These are phyloP conservation scores for Turritopsis rubra DNA, from an alignment of 30 jellyfish, hydroid and myxozoan species.

Conservation along the genomic window DNA sequence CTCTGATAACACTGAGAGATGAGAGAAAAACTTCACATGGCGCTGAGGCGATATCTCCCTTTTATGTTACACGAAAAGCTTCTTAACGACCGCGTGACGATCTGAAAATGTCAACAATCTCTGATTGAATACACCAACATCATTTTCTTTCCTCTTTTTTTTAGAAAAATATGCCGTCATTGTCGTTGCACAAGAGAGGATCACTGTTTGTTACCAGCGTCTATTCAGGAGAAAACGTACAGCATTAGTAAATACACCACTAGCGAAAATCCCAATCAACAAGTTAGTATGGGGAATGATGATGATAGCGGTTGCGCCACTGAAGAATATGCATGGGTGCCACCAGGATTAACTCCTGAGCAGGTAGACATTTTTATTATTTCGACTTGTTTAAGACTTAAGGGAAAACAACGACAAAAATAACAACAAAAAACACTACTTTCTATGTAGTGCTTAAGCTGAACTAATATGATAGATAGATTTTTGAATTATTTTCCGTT, in stretches of 20 bases:
- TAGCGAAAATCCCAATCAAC: conserved; percentile 26
- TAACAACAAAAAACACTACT: background rate
- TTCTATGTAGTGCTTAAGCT: background rate
- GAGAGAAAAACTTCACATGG: background rate
- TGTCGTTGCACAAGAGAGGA: conserved; percentile 93
- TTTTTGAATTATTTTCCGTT: too few relatives aligned
- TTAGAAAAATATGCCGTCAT: conserved; percentile 74
- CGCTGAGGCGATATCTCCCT: background rate
- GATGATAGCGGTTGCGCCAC: conserved; percentile 97
- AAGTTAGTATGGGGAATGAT: conserved; percentile 64
- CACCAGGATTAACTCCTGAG: conserved; percentile 83
- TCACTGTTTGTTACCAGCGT: conserved; percentile 64
- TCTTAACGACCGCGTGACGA: background rate
- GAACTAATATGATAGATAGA: background rate
- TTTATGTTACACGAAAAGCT: background rate
- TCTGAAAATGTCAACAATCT: too few relatives aligned
- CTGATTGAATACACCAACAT: background rate
- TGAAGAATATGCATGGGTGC: conserved; percentile 94
- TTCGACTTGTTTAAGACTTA: background rate
- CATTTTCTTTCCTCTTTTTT: background rate
- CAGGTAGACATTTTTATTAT: conserved; percentile 29
- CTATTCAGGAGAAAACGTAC: conserved; percentile 41
- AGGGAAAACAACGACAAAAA: background rate
- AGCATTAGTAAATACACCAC: conserved; percentile 29
- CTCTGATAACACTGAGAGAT: background rate